Percentiles rank a stretch among this genome's conserved stretches.
Conservation (phyloP, 1,140 invertebrate species). For the Laodelphax striatellus region DNA sequence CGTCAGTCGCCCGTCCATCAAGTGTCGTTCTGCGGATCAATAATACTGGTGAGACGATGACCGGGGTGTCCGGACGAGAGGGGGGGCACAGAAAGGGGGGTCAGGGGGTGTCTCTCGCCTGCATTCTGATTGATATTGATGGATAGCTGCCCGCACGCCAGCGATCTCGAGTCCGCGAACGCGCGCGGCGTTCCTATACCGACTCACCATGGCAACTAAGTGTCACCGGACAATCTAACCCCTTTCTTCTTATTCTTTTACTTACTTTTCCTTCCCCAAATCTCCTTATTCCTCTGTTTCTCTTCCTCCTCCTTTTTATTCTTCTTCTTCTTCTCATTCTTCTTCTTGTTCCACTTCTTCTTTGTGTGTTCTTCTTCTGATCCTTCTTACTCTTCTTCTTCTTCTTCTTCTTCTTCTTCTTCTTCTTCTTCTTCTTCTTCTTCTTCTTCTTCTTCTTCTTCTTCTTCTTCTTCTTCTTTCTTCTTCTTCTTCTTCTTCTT, state of each 20-base stretch:
- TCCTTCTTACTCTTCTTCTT: no score
- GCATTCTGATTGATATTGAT: slow-evolving; percentile 3
- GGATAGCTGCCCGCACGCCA: not conserved
- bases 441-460: not conserved
- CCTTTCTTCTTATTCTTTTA: not conserved
- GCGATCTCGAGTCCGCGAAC: no score
- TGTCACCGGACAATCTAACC: not conserved
- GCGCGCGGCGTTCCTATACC: no score
- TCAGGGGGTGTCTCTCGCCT: not conserved
- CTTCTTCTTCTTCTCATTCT: not conserved
- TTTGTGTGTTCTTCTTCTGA: no score
- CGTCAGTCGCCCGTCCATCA: no score
- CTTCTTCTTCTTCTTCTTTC: no score
- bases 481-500: not conserved
- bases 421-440: no score
- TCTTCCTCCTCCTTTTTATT: not conserved
- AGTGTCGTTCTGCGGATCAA: no score
- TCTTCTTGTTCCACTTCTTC: no score
- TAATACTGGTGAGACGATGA: no score
- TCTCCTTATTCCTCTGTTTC: not conserved
- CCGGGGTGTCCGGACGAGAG: no score
- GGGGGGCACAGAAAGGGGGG: not conserved
- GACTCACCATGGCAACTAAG: slow-evolving; percentile 1
- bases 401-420: no score
- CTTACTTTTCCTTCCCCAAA: not conserved